These are phyloP conservation scores for Ramphastos sulfuratus DNA, from an alignment of 2,113 vertebrate genomes.

Conservation along the genomic window DNA sequence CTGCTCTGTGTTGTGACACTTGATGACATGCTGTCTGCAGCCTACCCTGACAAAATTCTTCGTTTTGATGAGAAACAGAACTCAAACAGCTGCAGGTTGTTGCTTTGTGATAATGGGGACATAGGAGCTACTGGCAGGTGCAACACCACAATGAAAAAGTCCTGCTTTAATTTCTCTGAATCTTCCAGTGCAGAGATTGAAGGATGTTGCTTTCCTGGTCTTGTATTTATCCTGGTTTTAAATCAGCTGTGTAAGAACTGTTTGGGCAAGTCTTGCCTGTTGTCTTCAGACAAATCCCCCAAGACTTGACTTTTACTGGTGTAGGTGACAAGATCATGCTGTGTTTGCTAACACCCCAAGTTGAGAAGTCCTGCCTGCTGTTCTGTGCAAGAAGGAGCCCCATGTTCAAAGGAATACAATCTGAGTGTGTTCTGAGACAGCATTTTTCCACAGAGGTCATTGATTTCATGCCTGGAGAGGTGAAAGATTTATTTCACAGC, in stretches of 20 bases:
- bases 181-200: accelerated
- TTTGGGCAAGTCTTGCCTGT: accelerated
- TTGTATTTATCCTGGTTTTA: not conserved
- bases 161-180: not conserved
- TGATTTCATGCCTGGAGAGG: not conserved
- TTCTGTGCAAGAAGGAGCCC: not conserved
- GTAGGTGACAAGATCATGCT: accelerated
- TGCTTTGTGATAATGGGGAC: not conserved
- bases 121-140: not conserved
- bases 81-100: not conserved
- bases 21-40: not conserved
- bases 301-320: not conserved
- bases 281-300: not conserved
- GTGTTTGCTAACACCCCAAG: not conserved
- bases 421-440: not conserved
- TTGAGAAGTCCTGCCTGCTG: not conserved
- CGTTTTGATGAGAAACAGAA: not conserved
- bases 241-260: not conserved
- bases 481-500: not conserved
- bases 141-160: not conserved
- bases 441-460: not conserved
- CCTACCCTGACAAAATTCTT: not conserved
- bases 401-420: accelerated
- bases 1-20: not conserved
- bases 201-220: not conserved